A percentile compares a stretch with the other conserved stretches of the same genome.
phyloP scores from a whole-genome alignment of 2,888 invertebrate genomes.

The Boloria selene region DNA sequence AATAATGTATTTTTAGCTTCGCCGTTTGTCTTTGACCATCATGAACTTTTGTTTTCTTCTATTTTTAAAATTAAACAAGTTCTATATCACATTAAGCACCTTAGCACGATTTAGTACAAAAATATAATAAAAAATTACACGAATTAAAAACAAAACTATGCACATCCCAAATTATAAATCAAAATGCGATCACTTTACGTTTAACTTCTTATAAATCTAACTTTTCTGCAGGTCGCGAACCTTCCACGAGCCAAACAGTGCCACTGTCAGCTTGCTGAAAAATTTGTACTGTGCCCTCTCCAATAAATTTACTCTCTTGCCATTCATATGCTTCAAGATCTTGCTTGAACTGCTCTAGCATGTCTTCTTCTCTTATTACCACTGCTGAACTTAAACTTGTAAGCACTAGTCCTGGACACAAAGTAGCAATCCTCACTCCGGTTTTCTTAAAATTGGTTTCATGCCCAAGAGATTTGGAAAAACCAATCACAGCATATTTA shows the following conservation, averaged over 20 bases:
- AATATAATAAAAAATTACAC: not conserved
- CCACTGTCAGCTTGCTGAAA: conserved; percentile 63
- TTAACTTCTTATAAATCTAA: conserved; percentile 14
- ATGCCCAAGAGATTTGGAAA: conserved; percentile 66
- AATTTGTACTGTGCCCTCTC: conserved; percentile 46
- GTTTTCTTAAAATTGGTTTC: conserved; percentile 61
- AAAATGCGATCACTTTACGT: too few species aligned
- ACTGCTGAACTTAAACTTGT: conserved; percentile 45
- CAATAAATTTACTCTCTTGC: conserved; percentile 47
- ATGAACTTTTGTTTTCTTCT: too few species aligned
- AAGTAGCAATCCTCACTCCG: conserved; percentile 68
- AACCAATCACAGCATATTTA: conserved; percentile 76
- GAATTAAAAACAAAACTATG: conserved; percentile 1
- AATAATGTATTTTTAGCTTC: too few species aligned
- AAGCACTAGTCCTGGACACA: conserved; percentile 70
- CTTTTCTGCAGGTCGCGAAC: conserved; percentile 37
- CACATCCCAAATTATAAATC: too few species aligned
- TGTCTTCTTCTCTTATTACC: conserved; percentile 33
- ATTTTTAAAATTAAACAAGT: too few species aligned
- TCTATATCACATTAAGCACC: too few species aligned
- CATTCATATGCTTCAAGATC: conserved; percentile 37
- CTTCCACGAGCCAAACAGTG: conserved; percentile 54
- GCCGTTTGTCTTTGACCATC: too few species aligned
- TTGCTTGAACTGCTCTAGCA: conserved; percentile 28
- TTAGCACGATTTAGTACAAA: too few species aligned